A percentile compares a stretch with the other conserved stretches of the same genome.
phyloP scores from a whole-genome alignment of 2,797 vertebrate species.

The Ceryle rudis region DNA sequence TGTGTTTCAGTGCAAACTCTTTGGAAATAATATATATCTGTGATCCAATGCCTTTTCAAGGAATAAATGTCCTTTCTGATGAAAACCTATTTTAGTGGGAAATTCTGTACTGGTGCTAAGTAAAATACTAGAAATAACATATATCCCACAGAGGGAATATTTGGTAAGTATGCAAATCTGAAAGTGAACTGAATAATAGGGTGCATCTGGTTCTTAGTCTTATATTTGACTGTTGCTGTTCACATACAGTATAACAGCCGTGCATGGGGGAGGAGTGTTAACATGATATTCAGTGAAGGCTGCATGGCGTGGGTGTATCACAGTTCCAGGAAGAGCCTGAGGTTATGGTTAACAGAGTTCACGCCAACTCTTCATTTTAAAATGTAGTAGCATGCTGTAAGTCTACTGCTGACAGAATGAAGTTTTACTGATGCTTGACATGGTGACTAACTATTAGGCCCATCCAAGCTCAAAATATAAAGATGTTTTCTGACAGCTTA shows the following conservation, averaged over 20 bases:
- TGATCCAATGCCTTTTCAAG: background rate
- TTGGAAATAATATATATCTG: background rate
- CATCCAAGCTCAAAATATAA: slow-evolving; percentile 69
- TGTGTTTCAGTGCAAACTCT: background rate
- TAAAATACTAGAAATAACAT: slow-evolving; percentile 35
- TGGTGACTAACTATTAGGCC: slow-evolving; percentile 67
- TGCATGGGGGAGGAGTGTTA: slow-evolving; percentile 69
- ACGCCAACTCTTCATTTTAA: slow-evolving; percentile 66
- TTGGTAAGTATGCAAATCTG: slow-evolving; percentile 65
- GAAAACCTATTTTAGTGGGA: background rate
- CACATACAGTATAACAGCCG: slow-evolving; percentile 68
- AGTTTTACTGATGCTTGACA: slow-evolving; percentile 69
- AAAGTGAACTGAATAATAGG: slow-evolving; percentile 65
- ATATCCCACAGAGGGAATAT: slow-evolving; percentile 23
- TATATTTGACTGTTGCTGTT: slow-evolving; percentile 72
- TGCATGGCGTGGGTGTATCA: slow-evolving; percentile 69
- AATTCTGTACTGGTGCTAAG: slow-evolving; percentile 17
- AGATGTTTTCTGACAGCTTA: slow-evolving; percentile 72
- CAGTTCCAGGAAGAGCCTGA: slow-evolving; percentile 74
- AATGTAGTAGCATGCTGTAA: slow-evolving; percentile 49
- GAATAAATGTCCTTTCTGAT: background rate
- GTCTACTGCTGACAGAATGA: slow-evolving; percentile 69
- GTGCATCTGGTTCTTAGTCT: slow-evolving; percentile 69
- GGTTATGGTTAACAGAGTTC: slow-evolving; percentile 72
- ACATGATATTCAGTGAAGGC: slow-evolving; percentile 66